phyloP scores from a whole-genome alignment of 2,888 invertebrate genomes.

The Hemicrepidius hirtus region DNA sequence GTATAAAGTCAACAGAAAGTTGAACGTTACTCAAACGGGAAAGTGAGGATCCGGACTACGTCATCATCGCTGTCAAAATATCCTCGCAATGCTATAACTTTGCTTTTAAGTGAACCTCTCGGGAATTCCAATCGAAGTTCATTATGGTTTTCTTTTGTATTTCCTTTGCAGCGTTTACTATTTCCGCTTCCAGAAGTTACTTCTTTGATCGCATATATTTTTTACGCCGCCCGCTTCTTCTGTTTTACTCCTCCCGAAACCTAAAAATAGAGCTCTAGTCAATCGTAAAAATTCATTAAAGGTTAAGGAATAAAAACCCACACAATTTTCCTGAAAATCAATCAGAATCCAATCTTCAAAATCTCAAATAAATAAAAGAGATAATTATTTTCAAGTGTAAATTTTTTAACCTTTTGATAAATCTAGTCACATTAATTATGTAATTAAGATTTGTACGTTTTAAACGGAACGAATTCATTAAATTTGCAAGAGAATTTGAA shows the following conservation, averaged over 20 bases:
- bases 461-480: too few species aligned
- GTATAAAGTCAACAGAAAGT: constrained; percentile 17
- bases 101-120: constrained; percentile 25
- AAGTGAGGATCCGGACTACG: constrained; percentile 8
- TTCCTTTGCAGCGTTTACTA: constrained; percentile 1
- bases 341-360: too few species aligned
- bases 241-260: background rate
- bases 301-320: background rate
- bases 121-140: constrained; percentile 13
- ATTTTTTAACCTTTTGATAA: too few species aligned
- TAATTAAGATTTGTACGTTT: too few species aligned
- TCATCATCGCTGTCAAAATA: constrained; percentile 14
- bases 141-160: constrained; percentile 6
- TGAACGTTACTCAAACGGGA: constrained; percentile 7
- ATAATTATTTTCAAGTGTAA: too few species aligned
- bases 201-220: background rate
- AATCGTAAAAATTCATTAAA: background rate
- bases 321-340: too few species aligned
- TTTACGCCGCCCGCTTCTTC: background rate
- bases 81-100: constrained; percentile 5
- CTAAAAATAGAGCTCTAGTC: background rate
- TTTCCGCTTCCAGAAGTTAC: background rate
- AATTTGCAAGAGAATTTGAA: too few species aligned
- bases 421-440: too few species aligned
- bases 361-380: too few species aligned